Percentiles rank a stretch among this genome's conserved stretches.
These are phyloP conservation scores for Sclerurus mexicanus DNA, from an alignment of 2,113 vertebrate species.

Conservation along the genomic window DNA sequence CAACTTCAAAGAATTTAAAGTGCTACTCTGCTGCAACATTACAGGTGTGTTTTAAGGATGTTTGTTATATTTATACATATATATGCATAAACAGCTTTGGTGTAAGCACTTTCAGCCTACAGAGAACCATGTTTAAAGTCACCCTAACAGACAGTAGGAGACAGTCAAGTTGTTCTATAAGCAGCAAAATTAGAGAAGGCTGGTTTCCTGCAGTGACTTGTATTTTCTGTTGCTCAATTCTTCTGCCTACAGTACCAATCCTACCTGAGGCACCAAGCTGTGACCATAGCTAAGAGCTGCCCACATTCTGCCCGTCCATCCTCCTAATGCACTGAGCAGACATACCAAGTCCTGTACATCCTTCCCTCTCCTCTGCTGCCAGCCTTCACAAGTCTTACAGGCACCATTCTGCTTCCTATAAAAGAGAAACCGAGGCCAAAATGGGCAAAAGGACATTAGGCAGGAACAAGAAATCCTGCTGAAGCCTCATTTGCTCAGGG, in stretches of 20 bases:
- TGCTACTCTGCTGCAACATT: background rate
- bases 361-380: background rate
- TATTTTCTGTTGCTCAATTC: background rate
- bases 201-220: background rate
- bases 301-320: background rate
- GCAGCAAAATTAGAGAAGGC: background rate
- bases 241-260: background rate
- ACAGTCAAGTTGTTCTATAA: background rate
- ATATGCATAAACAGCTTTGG: background rate
- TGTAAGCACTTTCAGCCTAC: background rate
- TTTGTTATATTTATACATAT: background rate
- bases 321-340: fast-evolving
- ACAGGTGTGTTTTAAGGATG: background rate
- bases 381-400: background rate
- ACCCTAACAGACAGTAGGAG: background rate
- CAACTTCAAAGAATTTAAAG: background rate
- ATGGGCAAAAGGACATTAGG: background rate
- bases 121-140: background rate
- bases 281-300: background rate
- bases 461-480: background rate
- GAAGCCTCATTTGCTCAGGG: background rate
- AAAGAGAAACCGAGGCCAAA: background rate
- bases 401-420: background rate
- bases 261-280: background rate
- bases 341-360: background rate